Evolutionary conservation across 2,797 vertebrate genomes (phyloP).

Genomic region (Eulemur rubriventer): DNA sequence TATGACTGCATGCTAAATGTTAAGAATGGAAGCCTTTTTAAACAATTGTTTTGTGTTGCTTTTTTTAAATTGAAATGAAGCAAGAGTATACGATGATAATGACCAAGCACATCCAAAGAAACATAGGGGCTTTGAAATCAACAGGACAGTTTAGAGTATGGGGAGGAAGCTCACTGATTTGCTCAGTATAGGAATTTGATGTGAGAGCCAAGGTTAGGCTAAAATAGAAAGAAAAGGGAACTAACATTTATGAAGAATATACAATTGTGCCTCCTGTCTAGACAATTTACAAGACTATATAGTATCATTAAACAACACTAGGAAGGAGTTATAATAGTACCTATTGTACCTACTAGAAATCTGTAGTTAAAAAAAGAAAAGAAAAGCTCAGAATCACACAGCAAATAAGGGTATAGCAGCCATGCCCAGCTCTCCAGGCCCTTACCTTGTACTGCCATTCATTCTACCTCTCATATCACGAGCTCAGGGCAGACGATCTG

Average conservation of each 20-base stretch:
- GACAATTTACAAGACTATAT: not conserved
- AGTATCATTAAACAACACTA: not conserved
- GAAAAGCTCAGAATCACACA: not conserved
- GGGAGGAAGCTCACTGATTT: not conserved
- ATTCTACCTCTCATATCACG: not conserved
- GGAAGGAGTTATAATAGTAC: not conserved
- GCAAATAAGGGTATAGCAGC: not conserved
- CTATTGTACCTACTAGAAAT: not conserved
- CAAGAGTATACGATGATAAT: not conserved
- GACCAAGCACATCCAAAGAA: not conserved
- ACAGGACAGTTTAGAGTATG: not conserved
- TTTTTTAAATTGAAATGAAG: not conserved
- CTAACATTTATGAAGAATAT: not conserved
- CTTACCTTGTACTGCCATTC: not conserved
- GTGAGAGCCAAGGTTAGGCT: not conserved
- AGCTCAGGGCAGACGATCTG: not conserved
- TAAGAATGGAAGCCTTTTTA: not conserved
- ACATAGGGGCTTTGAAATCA: not conserved
- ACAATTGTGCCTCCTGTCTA: not conserved
- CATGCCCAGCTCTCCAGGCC: not conserved
- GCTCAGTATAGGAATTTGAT: not conserved
- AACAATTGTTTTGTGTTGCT: not conserved
- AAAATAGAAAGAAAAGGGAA: not conserved
- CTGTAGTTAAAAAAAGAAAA: not conserved
- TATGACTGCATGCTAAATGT: not conserved